These are phyloP conservation scores for Drosophila orosa DNA, from an alignment of 1,140 invertebrate genomes.

Conservation along the genomic window DNA sequence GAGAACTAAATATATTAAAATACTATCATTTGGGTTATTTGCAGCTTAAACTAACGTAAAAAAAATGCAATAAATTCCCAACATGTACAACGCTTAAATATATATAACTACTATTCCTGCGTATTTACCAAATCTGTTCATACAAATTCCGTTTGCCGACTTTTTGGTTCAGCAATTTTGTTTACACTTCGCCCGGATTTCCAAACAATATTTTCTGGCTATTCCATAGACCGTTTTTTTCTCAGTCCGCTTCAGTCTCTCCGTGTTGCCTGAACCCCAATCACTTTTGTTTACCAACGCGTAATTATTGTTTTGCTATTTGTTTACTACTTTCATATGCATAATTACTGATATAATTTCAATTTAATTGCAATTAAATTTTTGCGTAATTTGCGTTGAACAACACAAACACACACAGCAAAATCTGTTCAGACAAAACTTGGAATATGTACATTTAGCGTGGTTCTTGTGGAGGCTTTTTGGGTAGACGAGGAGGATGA, in stretches of 20 bases:
- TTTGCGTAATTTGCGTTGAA: slow-evolving; percentile 60
- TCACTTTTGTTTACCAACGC: slow-evolving; percentile 59
- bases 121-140: slow-evolving; percentile 16
- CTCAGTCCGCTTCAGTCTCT: background rate
- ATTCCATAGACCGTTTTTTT: slow-evolving; percentile 9
- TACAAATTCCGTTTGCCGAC: slow-evolving; percentile 15
- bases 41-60: background rate
- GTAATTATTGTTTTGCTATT: slow-evolving; percentile 69
- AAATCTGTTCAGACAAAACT: slow-evolving; percentile 36
- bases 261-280: slow-evolving; percentile 18
- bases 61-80: slow-evolving; percentile 15
- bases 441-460: slow-evolving; percentile 20
- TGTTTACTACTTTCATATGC: slow-evolving; percentile 73
- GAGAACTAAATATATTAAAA: too few relatives aligned
- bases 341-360: slow-evolving; percentile 78
- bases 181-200: slow-evolving; percentile 40
- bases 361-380: slow-evolving; percentile 79
- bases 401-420: slow-evolving; percentile 12
- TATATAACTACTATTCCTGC: slow-evolving; percentile 12
- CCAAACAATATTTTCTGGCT: slow-evolving; percentile 23
- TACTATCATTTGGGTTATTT: background rate
- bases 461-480: background rate
- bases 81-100: slow-evolving; percentile 10
- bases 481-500: background rate
- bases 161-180: slow-evolving; percentile 40